Evolutionary conservation across 2,797 vertebrate species (phyloP).

Genomic region (Crax fasciolata): DNA sequence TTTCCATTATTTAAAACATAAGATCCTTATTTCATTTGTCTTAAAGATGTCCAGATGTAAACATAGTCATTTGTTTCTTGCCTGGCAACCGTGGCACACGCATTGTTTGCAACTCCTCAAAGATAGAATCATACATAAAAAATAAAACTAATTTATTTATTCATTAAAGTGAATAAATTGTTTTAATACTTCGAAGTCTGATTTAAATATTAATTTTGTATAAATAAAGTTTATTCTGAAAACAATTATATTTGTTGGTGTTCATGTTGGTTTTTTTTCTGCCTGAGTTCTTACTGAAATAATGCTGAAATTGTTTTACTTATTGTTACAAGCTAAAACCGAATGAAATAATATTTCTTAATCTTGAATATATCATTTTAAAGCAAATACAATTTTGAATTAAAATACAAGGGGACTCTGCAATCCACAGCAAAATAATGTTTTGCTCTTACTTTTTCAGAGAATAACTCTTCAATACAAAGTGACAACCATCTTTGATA

Average conservation of each 20-base stretch:
- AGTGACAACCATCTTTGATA: conserved; percentile 81
- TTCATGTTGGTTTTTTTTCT: conserved; percentile 75
- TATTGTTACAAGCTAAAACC: conserved; percentile 78
- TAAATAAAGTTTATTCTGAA: conserved; percentile 85
- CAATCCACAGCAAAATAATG: conserved; percentile 79
- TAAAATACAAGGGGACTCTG: conserved; percentile 79
- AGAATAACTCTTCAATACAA: conserved; percentile 84
- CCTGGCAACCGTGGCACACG: conserved; percentile 47
- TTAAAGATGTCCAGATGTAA: conserved; percentile 60
- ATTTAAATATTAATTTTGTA: conserved; percentile 83
- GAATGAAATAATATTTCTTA: conserved; percentile 73
- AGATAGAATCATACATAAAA: conserved; percentile 84
- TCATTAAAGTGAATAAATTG: conserved; percentile 83
- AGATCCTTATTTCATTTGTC: conserved; percentile 59
- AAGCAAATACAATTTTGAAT: conserved; percentile 79
- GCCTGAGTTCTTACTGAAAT: conserved; percentile 86
- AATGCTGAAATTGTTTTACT: conserved; percentile 79
- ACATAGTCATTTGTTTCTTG: background rate
- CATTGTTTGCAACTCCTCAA: conserved; percentile 78
- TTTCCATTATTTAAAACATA: conserved; percentile 46
- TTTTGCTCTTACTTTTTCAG: conserved; percentile 73
- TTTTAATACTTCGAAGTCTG: conserved; percentile 83
- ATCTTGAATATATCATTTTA: conserved; percentile 76
- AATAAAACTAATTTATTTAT: conserved; percentile 85
- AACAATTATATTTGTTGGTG: conserved; percentile 82